Percentiles rank a stretch among this genome's conserved stretches.
These are phyloP conservation scores for Nettapus auritus DNA, from an alignment of 2,113 vertebrate genomes.

Conservation along the genomic window DNA sequence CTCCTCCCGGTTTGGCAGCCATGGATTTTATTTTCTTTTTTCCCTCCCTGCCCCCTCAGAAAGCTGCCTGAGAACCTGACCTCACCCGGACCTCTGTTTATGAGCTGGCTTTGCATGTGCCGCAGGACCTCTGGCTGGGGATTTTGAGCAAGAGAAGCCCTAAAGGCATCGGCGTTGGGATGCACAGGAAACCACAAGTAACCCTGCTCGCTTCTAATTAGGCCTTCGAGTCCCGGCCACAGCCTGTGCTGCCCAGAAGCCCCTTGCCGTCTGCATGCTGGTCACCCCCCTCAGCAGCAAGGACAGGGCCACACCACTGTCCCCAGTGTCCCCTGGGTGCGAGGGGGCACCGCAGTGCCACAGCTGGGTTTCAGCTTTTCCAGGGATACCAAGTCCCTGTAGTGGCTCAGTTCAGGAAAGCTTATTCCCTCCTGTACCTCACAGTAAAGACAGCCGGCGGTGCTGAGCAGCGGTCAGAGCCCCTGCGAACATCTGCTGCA, in stretches of 20 bases:
- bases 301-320: fast-evolving
- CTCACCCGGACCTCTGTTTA: not conserved
- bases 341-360: fast-evolving
- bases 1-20: not conserved
- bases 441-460: not conserved
- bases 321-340: fast-evolving
- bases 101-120: not conserved
- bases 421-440: not conserved
- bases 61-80: not conserved
- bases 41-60: not conserved
- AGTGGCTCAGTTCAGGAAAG: not conserved
- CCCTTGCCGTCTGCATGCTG: not conserved
- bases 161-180: not conserved
- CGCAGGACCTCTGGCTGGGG: not conserved
- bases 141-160: not conserved
- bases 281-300: not conserved
- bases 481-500: not conserved
- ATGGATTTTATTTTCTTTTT: not conserved
- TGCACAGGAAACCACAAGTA: not conserved
- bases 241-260: not conserved
- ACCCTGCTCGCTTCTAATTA: not conserved
- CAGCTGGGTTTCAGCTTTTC: not conserved
- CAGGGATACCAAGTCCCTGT: not conserved
- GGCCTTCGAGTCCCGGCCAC: fast-evolving
- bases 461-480: not conserved